Base-by-base conservation (phyloP, 2,888 invertebrate species). In the Lysandra bellargus region DNA sequence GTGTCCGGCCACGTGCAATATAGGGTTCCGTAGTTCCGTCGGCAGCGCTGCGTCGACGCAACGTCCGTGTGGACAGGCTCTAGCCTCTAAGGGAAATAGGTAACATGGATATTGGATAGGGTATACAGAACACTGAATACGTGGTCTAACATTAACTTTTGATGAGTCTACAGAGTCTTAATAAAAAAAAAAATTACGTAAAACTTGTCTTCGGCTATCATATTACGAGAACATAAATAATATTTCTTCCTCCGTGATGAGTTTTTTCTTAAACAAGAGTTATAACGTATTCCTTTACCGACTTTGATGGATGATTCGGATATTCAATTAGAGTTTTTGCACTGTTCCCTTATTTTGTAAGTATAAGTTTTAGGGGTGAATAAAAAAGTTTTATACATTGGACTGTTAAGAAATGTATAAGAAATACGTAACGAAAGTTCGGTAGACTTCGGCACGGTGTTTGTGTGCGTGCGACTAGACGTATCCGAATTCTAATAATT, bases 261-360 rank as follows among this genome's bases (percentile, higher is more conserved):
- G 85, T 79, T 85, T 87, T 88, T 87, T 86, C 85, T 80, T 83
- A 80, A 85, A 86, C 81, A 86, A 85, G 85, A 86, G 60, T 74
- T 74, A 85, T 87, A 87, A 87, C 84, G 81, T 83, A 84, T 86
- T 87, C 85, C 85, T 83, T 83, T 84, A 84, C 81, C 74, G 88
- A 88, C 87, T 88, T 88, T 91, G 91, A 91, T 91, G 90, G 90
- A 91, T 90, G 88, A 87, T 88, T 85, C 83, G 83, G 87, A 88
- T 88, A 86, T 88, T 88, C 86, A 88, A 88, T 90, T 89, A 88
- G 81, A 83, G 82, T 88, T 84, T 83, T 84, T 85, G 84, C 83
- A 85, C 83, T 80, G 80, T 82, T 69, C 79, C 80, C 80, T 80
- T 78, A 44, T 30, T 78, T 82, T 81, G 80, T 23, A 23, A 23